A percentile compares a stretch with the other conserved stretches of the same genome.
Conservation (phyloP, 2,888 invertebrate genomes). For the Scaptomyza reducta region DNA sequence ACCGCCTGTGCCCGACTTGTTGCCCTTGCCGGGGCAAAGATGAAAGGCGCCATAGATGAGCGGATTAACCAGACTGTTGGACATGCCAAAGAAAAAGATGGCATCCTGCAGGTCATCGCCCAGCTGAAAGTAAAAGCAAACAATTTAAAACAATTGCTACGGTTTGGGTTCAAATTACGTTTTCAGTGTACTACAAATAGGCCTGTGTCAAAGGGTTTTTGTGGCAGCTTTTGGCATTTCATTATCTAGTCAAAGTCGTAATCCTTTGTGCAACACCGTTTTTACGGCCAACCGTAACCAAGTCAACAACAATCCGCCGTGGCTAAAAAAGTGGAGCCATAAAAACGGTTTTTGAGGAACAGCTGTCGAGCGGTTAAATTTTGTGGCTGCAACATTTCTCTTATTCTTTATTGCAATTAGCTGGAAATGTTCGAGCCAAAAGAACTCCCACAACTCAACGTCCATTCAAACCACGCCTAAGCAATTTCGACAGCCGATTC, state of each 20-base stretch:
- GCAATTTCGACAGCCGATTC: conserved; percentile 63
- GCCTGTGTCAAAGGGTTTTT: conserved; percentile 15
- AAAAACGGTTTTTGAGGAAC: conserved; percentile 37
- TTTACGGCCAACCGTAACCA: conserved; percentile 42
- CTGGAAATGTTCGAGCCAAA: conserved; percentile 2
- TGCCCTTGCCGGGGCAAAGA: conserved; percentile 87
- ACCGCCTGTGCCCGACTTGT: conserved; percentile 70
- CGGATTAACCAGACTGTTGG: conserved; percentile 93
- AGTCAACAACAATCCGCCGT: conserved; percentile 36
- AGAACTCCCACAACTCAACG: background rate
- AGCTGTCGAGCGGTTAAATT: conserved; percentile 42
- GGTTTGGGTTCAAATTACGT: no score
- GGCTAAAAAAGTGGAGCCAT: conserved; percentile 4
- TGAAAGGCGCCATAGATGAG: conserved; percentile 95
- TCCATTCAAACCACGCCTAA: background rate
- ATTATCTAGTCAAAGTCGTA: conserved; percentile 27
- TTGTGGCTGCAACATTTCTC: conserved; percentile 1
- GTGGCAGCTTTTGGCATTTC: conserved; percentile 16
- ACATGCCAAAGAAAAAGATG: conserved; percentile 94
- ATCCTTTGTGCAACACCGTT: conserved; percentile 16
- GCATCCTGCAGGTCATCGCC: conserved; percentile 89
- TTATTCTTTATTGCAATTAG: background rate
- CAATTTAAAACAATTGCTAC: background rate
- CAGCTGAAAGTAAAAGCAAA: conserved; percentile 85
- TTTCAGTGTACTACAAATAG: background rate